Evolutionary conservation across 2,888 invertebrate genomes (phyloP).

Genomic region (Pycnomerus fuliginosus): DNA sequence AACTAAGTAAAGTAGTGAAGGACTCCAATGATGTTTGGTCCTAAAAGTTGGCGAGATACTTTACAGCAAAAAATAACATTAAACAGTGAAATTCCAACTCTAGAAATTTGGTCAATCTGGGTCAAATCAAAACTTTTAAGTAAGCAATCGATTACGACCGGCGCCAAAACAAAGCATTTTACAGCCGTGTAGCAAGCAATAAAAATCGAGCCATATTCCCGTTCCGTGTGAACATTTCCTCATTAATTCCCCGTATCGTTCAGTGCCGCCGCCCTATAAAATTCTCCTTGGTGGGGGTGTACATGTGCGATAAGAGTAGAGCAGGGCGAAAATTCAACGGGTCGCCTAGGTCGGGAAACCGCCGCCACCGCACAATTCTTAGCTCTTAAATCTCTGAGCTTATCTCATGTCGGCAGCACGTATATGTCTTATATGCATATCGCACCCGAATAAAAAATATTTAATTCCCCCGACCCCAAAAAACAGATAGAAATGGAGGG

Average conservation of each 20-base stretch:
- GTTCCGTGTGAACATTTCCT: slow-evolving; percentile 8
- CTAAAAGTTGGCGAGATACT: too few relatives aligned
- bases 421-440: slow-evolving; percentile 28
- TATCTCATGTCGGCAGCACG: slow-evolving; percentile 32
- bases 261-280: slow-evolving; percentile 19
- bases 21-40: too few relatives aligned
- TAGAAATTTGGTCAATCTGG: too few relatives aligned
- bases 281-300: slow-evolving; percentile 10
- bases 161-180: too few relatives aligned
- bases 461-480: slow-evolving; percentile 7
- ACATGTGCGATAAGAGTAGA: slow-evolving; percentile 1
- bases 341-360: slow-evolving; percentile 24
- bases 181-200: too few relatives aligned
- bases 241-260: slow-evolving; percentile 22
- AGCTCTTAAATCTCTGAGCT: slow-evolving; percentile 30
- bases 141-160: too few relatives aligned
- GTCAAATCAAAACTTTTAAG: too few relatives aligned
- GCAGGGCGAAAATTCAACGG: slow-evolving; percentile 14
- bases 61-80: too few relatives aligned
- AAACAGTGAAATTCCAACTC: too few relatives aligned
- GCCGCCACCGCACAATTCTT: slow-evolving; percentile 28
- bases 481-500: too few relatives aligned
- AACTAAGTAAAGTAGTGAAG: too few relatives aligned
- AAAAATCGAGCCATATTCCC: slow-evolving; percentile 2
- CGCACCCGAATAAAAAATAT: slow-evolving; percentile 10